Evolutionary conservation across 2,888 invertebrate genomes (phyloP), one percentile per base, ranked within the genome.

Genomic region (Caenorhabditis drosophilae): DNA sequence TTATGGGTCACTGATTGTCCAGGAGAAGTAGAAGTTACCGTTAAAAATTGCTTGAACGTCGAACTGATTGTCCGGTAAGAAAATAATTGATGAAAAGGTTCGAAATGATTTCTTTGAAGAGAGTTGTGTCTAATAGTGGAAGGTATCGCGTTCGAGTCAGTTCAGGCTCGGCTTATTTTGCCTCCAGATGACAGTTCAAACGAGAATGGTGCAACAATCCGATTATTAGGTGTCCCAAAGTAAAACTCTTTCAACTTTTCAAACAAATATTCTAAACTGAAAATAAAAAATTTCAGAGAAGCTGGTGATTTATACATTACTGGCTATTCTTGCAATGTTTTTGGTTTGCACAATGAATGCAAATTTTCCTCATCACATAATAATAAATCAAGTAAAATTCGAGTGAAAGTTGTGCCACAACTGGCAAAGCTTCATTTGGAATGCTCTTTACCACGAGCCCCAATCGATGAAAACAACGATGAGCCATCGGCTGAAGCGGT

Each of bases 1-100:
- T 20, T 64, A 6, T 82, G 82, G 82, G 79, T 80, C 1, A 77
- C 78, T 2, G 75, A 77, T 40, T 78, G 78, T 45, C 71, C 71
- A 0, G 64, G 69, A 3, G 63, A 69, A 38, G 59, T 74, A 1
- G 63, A 67, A 20, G 62, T 74, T 16, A 66, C 53, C 12, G 72
- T 72, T 9, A 62, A 52, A 35, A 74, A 74, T 44, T 72, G 72
- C 26, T 58, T 66, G 15, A 60, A 54, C 15, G 25, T 41, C 2
- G 74, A 76, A 49, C 48, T 76, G 0, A 50, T 67, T 2, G 76
- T 76, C 36, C 45, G 56, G 59, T 63, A 23, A 9, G 42, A 40
- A 9, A 11, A 55, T 34, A 12, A 26, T 20, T n/a, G 11, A 35
- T 54, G 36, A 18, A 48, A 3, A 26, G 38, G 9, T 25, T 27